Evolutionary conservation across 1,140 invertebrate genomes (phyloP).

Genomic region (Pogonomyrmex barbatus): DNA sequence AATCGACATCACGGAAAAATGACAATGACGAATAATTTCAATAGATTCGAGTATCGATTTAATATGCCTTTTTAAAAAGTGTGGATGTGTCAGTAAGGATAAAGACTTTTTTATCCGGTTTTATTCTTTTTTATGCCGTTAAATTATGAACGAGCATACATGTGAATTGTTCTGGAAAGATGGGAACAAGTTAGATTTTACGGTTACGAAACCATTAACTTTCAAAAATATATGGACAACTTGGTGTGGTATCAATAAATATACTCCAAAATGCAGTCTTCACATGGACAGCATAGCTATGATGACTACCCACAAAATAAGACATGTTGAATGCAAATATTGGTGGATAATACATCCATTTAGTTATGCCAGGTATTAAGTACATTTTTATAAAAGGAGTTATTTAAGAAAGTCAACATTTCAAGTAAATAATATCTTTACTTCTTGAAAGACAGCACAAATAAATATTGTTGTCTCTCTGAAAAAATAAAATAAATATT

Average conservation of each 20-base stretch:
- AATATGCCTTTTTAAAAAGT: too few relatives aligned
- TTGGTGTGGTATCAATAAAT: conserved; percentile 61
- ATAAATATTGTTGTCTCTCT: background rate
- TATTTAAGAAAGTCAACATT: background rate
- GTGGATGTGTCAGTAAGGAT: background rate
- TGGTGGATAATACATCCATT: conserved; percentile 83
- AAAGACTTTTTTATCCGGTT: background rate
- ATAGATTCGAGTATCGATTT: too few relatives aligned
- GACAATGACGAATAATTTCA: too few relatives aligned
- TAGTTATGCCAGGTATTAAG: conserved; percentile 79
- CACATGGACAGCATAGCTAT: conserved; percentile 77
- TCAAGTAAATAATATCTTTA: background rate
- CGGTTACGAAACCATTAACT: background rate
- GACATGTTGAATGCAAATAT: conserved; percentile 68
- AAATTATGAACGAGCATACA: conserved; percentile 40
- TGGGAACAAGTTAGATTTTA: background rate
- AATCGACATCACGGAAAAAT: too few relatives aligned
- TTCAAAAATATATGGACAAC: background rate
- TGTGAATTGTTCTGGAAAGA: background rate
- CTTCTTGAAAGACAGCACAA: background rate
- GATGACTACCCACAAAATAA: conserved; percentile 75
- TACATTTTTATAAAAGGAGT: conserved; percentile 39
- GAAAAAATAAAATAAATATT: background rate
- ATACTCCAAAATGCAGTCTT: conserved; percentile 75
- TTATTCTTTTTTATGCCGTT: background rate